These are phyloP conservation scores for Cataglyphis rosenhaueri DNA, from an alignment of 2,888 invertebrate species.

Conservation along the genomic window DNA sequence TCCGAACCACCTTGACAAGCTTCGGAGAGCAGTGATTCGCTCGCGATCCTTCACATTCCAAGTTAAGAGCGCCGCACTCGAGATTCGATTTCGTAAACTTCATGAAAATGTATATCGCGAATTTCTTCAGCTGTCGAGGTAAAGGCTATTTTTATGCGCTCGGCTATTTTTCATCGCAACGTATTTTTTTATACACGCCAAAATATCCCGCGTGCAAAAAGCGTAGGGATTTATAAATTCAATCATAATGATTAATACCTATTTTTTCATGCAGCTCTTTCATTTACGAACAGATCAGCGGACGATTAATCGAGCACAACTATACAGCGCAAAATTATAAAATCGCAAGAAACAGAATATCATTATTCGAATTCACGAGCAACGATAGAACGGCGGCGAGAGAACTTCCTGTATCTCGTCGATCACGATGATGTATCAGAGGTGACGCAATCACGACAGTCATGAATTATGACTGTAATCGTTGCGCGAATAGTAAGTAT, in stretches of 20 bases:
- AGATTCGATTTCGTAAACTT: conserved; percentile 35
- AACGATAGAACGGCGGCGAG: not conserved
- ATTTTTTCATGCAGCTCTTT: not conserved
- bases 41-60: conserved; percentile 69
- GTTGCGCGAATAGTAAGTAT: conserved; percentile 8
- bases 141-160: conserved; percentile 17
- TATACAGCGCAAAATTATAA: not conserved
- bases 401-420: conserved; percentile 21
- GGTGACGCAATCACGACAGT: conserved; percentile 36
- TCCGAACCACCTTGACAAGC: conserved; percentile 71
- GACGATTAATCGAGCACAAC: not conserved
- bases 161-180: conserved; percentile 11
- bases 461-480: conserved; percentile 32
- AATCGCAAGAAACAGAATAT: not conserved
- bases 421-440: conserved; percentile 34
- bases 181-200: not conserved
- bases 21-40: conserved; percentile 56
- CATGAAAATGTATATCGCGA: conserved; percentile 41
- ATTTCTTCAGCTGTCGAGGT: conserved; percentile 7
- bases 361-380: not conserved
- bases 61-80: conserved; percentile 60
- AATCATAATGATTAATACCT: not conserved
- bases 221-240: not conserved
- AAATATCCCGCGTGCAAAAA: not conserved
- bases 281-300: not conserved